Base-by-base conservation (phyloP, 1,140 invertebrate species). In the Hylyphantes graminicola region DNA sequence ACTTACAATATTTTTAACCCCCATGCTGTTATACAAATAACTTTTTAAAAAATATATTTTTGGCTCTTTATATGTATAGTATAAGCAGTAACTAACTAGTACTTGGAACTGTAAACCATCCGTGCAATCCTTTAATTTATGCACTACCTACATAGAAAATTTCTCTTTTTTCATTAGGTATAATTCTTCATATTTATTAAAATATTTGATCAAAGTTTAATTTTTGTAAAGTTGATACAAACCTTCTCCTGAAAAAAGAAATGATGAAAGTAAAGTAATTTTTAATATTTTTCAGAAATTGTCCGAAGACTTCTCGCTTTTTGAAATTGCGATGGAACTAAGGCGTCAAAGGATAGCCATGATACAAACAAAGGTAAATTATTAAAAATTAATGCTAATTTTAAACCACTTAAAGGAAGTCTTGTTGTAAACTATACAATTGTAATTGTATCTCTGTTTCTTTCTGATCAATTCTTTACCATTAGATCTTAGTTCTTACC, bases 271-370 rank as follows among this genome's bases (percentile, higher is more conserved):
- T 8, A 19, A 51, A 70, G 51, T 70, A 13, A 6, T 59, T 15
- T 4, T 48, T 35, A 6, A 55, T 84, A 5, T 35, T 35, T n/a
- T 84, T 77, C 87, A 93, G 92, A 91, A 91, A 88, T 86, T 93
- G n/a, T 90, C 89, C 2, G 88, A 89, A 80, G 89, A 92, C 73
- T 92, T 93, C 85, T 91, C 90, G 86, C 85, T 93, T 55, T 91
- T 90, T 88, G 89, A 91, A 21, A 89, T 93, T 77, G 91, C 93
- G 10, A 88, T 89, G 72, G 89, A 90, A 10, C 92, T 93, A 92
- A 87, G 93, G 74, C 90, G 90, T 79, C 93, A 93, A 87, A 87
- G 93, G 82, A 91, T 92, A 67, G 92, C 92, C 5, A 93, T 93
- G 91, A 92, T 93, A 10, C 92, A 93, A 87, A 92, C 92, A 7